These are phyloP conservation scores for Batillaria attramentaria DNA, from an alignment of 1,140 invertebrate species.

Conservation along the genomic window DNA sequence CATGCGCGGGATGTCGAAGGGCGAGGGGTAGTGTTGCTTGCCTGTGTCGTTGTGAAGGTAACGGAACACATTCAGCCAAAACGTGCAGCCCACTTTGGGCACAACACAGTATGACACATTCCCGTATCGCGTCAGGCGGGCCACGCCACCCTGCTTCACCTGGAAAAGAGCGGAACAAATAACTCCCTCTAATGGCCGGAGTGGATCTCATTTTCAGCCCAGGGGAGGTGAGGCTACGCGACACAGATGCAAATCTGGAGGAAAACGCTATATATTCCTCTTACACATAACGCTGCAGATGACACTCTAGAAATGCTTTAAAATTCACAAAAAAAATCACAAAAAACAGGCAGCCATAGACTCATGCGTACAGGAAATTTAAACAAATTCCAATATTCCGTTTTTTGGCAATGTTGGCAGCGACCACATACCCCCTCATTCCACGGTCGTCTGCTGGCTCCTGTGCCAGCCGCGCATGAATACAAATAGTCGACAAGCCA, in stretches of 20 bases:
- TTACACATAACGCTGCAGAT: neutral
- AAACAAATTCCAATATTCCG: too few species aligned
- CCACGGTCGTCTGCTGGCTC: too few species aligned
- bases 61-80: slow-evolving; percentile 9
- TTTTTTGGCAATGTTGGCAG: too few species aligned
- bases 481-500: too few species aligned
- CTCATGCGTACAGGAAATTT: too few species aligned
- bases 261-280: neutral
- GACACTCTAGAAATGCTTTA: neutral
- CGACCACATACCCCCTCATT: too few species aligned
- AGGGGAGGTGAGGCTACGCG: too few species aligned
- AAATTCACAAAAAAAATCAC: neutral
- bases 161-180: neutral
- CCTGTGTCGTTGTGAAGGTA: slow-evolving; percentile 25
- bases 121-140: slow-evolving; percentile 8
- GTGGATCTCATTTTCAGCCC: too few species aligned
- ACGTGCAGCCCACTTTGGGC: slow-evolving; percentile 25
- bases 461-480: too few species aligned
- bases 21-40: slow-evolving; percentile 6
- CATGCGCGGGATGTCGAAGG: slow-evolving; percentile 36
- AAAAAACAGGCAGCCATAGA: too few species aligned
- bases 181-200: too few species aligned
- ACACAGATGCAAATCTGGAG: too few species aligned
- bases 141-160: slow-evolving; percentile 1
- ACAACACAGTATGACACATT: slow-evolving; percentile 27